Evolutionary conservation across 1,140 invertebrate genomes (phyloP).

Genomic region (Idris sp.): DNA sequence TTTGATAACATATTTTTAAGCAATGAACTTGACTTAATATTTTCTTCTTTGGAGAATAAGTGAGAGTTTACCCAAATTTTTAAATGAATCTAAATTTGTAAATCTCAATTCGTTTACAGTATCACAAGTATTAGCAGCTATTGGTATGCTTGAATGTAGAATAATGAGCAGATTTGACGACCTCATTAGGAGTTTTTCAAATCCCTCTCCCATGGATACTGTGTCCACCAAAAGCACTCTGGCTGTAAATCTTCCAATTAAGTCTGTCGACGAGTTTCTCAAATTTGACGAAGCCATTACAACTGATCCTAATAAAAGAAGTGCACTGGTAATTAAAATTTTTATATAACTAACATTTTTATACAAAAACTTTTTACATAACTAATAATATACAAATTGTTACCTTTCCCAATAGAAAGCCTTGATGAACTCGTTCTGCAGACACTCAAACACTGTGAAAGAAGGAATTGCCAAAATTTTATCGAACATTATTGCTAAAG

Average conservation of each 20-base stretch:
- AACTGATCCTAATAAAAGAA: conserved; percentile 54
- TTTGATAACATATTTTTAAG: no score
- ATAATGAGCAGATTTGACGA: conserved; percentile 53
- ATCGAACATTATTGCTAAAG: conserved; percentile 56
- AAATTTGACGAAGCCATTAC: conserved; percentile 56
- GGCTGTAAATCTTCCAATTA: conserved; percentile 55
- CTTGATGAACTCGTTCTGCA: conserved; percentile 54
- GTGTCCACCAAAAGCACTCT: conserved; percentile 53
- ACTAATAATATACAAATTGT: conserved; percentile 18
- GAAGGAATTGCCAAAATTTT: conserved; percentile 60
- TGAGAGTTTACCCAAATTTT: no score
- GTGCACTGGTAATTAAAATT: conserved; percentile 47
- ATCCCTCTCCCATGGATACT: conserved; percentile 52
- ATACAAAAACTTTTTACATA: conserved; percentile 6
- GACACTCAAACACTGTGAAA: conserved; percentile 45
- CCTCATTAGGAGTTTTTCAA: conserved; percentile 44
- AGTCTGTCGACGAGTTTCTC: conserved; percentile 53
- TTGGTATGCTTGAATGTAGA: conserved; percentile 48
- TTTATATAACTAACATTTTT: no score
- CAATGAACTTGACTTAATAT: no score
- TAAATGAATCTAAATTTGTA: conserved; percentile 6
- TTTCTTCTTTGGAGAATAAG: no score
- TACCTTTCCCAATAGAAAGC: conserved; percentile 40
- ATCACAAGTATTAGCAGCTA: conserved; percentile 50
- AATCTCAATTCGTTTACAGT: conserved; percentile 37